These are phyloP conservation scores for Pholis gunnellus DNA, from an alignment of 2,113 vertebrate genomes.

Conservation along the genomic window DNA sequence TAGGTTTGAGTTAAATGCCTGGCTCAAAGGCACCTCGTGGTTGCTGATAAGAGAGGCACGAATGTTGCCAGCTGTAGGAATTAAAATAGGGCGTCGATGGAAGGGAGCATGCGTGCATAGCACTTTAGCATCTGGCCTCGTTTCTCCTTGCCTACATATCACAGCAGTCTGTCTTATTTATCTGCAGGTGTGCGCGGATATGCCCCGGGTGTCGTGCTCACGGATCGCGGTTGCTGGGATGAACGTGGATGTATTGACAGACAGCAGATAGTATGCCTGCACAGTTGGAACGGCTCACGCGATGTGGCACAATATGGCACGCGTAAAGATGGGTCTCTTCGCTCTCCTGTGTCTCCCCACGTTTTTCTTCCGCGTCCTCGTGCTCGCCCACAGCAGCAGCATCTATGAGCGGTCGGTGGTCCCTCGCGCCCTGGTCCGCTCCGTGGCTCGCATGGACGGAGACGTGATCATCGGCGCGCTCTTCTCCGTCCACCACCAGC, in stretches of 20 bases:
- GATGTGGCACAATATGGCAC: slow-evolving; percentile 80
- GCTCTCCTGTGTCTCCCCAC: slow-evolving; percentile 85
- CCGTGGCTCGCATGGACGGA: slow-evolving; percentile 96
- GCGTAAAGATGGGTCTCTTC: slow-evolving; percentile 88
- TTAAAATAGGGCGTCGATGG: slow-evolving; percentile 54
- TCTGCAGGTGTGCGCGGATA: slow-evolving; percentile 71
- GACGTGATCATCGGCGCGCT: slow-evolving; percentile 99
- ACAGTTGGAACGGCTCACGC: slow-evolving; percentile 66
- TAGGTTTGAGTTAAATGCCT: slow-evolving; percentile 43
- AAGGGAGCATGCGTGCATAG: slow-evolving; percentile 54
- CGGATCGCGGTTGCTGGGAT: slow-evolving; percentile 69
- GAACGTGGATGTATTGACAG: slow-evolving; percentile 65
- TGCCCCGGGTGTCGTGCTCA: slow-evolving; percentile 54
- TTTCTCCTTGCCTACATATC: slow-evolving; percentile 16
- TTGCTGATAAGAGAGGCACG: not conserved
- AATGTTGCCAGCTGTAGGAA: slow-evolving; percentile 31
- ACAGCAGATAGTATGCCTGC: slow-evolving; percentile 76
- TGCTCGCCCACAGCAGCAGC: slow-evolving; percentile 72
- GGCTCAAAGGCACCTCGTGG: slow-evolving; percentile 49
- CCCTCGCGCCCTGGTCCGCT: slow-evolving; percentile 87
- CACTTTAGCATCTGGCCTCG: slow-evolving; percentile 36
- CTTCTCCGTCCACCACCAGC: slow-evolving; percentile 98
- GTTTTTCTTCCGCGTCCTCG: slow-evolving; percentile 70
- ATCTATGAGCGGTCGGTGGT: slow-evolving; percentile 81
- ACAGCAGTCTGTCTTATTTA: slow-evolving; percentile 32